Evolutionary conservation across 1,140 invertebrate genomes (phyloP), one percentile per base, ranked within the genome.

Genomic region (Geopemphigus sp.): DNA sequence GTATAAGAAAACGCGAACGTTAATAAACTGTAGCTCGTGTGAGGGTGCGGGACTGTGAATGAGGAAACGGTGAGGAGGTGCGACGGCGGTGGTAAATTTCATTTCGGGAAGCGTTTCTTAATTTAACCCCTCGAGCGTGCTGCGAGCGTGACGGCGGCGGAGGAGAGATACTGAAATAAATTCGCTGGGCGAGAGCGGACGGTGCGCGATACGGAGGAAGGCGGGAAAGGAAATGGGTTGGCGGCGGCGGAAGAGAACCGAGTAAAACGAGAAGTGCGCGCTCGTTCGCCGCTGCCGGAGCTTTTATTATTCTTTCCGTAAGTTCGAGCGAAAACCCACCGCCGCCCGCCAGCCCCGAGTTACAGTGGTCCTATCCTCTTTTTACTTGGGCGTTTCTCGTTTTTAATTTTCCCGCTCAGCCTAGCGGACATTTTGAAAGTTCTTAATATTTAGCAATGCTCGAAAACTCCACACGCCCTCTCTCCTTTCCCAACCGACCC

Each of bases 241-340:
- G 29, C 19, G 32, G 29, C 10, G 39, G 32, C 5, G 11, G 3
- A 11, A 22, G 64, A n/a, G 32, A 5, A 47, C 17, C 22, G n/a
- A 17, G 47, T 53, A 54, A 72, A 47, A 72, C 47, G 54, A 72
- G 68, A 72, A 72, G 68, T 54, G 24, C 66, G 24, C 66, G 66
- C 22, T 50, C 66, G 66, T 50, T 47, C 66, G 39, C 5, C 24
- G 70, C 70, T 22, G 53, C 54, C 32, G 53, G 72, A 54, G 53
- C 72, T 74, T 74, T 72, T 74, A 74, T 74, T 74, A 74, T 74
- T 74, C 72, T 74, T 74, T 74, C 72, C 29, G 54, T 59, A 74
- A 74, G 72, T 74, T 74, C 72, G 56, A 24, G 22, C n/a, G 56
- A 39, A 59, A 57, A 59, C 56, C 32, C 19, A 5, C 24, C 50